phyloP scores from a whole-genome alignment of 2,888 invertebrate species.

The Lamellibrachia satsuma region DNA sequence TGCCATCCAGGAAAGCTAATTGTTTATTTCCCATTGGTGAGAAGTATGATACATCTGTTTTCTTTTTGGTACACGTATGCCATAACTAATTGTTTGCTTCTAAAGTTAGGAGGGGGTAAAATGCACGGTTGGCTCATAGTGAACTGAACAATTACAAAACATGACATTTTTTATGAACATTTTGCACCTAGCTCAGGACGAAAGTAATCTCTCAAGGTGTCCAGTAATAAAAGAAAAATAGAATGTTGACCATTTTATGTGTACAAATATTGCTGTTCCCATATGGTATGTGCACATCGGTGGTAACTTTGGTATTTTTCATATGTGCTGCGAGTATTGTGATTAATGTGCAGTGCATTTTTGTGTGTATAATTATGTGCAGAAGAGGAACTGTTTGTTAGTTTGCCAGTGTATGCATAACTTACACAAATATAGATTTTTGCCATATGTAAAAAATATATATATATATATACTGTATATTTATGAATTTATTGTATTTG shows the following conservation, averaged over 20 bases:
- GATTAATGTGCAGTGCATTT: neutral
- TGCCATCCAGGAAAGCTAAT: too few relatives aligned
- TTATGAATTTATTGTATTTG: neutral
- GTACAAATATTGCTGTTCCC: neutral
- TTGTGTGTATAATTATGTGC: neutral
- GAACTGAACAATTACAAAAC: neutral
- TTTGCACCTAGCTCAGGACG: too few relatives aligned
- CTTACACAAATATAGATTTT: neutral
- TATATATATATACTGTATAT: neutral
- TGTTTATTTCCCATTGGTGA: too few relatives aligned
- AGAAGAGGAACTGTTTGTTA: neutral
- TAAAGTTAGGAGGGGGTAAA: neutral
- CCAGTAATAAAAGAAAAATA: neutral
- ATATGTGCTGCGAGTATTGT: neutral
- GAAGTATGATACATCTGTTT: too few relatives aligned
- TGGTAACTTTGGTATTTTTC: neutral
- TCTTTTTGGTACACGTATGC: too few relatives aligned
- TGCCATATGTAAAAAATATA: neutral
- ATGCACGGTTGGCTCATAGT: neutral
- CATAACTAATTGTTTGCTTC: too few relatives aligned
- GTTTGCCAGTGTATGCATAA: neutral
- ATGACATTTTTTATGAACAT: neutral
- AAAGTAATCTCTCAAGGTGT: too few relatives aligned
- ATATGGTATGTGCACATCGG: neutral
- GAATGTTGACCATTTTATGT: neutral